phyloP scores from a whole-genome alignment of 2,113 vertebrate genomes.

The Aegotheles bennettii region DNA sequence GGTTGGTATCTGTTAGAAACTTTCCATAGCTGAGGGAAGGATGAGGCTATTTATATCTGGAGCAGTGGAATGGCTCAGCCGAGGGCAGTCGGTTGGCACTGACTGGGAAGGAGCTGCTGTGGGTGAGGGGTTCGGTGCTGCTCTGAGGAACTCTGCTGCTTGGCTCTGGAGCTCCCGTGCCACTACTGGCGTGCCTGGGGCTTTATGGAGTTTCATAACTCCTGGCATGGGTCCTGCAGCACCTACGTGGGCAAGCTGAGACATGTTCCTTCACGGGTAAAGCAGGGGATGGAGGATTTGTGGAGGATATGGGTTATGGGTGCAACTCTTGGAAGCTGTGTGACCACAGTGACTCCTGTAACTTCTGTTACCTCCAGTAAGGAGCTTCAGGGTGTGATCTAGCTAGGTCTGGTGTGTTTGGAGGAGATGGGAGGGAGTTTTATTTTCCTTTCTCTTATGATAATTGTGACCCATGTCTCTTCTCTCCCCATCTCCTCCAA shows the following conservation, averaged over 20 bases:
- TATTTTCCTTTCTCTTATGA: constrained; percentile 25
- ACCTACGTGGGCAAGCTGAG: not conserved
- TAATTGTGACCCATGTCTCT: constrained; percentile 59
- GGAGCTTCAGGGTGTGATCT: not conserved
- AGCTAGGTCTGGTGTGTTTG: constrained; percentile 59
- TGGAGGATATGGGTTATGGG: rapidly evolving
- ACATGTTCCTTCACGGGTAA: not conserved
- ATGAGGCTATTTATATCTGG: rapidly evolving
- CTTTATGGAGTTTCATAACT: not conserved
- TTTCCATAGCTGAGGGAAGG: rapidly evolving
- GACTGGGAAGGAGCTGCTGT: rapidly evolving
- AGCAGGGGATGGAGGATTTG: not conserved
- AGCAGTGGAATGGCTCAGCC: too few relatives aligned
- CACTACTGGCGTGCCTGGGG: not conserved
- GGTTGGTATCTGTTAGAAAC: not conserved
- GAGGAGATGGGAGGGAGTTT: constrained; percentile 56
- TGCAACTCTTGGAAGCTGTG: rapidly evolving
- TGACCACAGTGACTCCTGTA: not conserved
- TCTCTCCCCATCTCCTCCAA: constrained; percentile 62
- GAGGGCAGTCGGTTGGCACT: not conserved
- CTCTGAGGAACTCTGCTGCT: not conserved
- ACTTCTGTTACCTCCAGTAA: not conserved
- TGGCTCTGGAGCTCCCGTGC: rapidly evolving
- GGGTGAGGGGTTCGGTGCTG: not conserved
- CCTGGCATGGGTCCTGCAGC: not conserved